A percentile compares a stretch with the other conserved stretches of the same genome.
Evolutionary conservation across 1,140 invertebrate species (phyloP).

Genomic region (Drosophila sturtevanti): DNA sequence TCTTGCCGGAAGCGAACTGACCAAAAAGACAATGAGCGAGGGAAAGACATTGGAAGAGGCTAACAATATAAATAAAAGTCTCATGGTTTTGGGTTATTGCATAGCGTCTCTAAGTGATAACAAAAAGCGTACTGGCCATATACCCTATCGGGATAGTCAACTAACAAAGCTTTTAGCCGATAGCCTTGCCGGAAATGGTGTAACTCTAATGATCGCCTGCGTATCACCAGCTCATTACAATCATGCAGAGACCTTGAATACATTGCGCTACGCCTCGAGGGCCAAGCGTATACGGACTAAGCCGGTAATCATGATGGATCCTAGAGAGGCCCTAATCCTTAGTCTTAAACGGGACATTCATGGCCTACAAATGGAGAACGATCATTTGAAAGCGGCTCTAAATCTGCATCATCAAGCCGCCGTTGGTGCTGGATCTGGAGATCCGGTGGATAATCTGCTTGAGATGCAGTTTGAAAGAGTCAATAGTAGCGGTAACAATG

Average conservation of each 20-base stretch:
- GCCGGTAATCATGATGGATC: conserved; percentile 97
- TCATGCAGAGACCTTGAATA: conserved; percentile 95
- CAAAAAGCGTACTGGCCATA: conserved; percentile 91
- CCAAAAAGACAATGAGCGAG: conserved; percentile 95
- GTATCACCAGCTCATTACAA: conserved; percentile 94
- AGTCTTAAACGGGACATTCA: conserved; percentile 94
- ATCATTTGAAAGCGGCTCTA: conserved; percentile 91
- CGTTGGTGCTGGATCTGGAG: conserved; percentile 10
- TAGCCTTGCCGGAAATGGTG: conserved; percentile 96
- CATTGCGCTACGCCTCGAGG: conserved; percentile 92
- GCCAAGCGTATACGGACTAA: conserved; percentile 95
- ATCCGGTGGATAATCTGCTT: conserved; percentile 31
- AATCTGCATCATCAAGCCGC: conserved; percentile 84
- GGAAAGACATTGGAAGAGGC: conserved; percentile 96
- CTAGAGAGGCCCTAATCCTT: conserved; percentile 94
- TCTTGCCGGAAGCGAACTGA: conserved; percentile 96
- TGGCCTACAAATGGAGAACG: conserved; percentile 95
- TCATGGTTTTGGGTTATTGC: conserved; percentile 97
- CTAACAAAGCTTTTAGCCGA: conserved; percentile 96
- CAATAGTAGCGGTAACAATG: conserved; percentile 44
- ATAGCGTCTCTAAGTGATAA: conserved; percentile 94
- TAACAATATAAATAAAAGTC: conserved; percentile 97
- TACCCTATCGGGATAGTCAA: conserved; percentile 96
- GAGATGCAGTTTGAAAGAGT: conserved; percentile 62
- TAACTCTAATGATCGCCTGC: conserved; percentile 97